Evolutionary conservation across 2,113 vertebrate species (phyloP).

Genomic region (Anthoscopus minutus): DNA sequence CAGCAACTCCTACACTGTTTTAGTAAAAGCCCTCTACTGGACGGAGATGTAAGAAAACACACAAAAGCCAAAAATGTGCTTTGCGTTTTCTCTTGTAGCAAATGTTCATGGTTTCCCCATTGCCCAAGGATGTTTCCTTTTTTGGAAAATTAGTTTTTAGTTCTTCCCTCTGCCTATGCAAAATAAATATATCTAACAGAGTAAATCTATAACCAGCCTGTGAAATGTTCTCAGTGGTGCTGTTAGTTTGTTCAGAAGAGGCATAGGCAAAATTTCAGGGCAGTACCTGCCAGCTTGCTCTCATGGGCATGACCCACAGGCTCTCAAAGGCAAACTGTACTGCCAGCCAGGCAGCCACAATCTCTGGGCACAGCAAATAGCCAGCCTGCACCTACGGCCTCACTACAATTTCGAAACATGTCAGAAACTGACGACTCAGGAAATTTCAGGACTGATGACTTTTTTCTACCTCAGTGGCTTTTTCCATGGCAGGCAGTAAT

Average conservation of each 20-base stretch:
- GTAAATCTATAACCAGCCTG: neutral
- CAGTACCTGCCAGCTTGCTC: neutral
- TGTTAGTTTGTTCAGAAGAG: neutral
- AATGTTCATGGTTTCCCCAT: neutral
- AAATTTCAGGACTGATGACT: neutral
- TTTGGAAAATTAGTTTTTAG: neutral
- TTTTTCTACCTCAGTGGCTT: neutral
- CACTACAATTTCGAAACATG: neutral
- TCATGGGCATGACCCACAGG: fast-evolving
- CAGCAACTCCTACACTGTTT: neutral
- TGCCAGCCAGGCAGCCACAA: fast-evolving
- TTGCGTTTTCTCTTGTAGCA: neutral
- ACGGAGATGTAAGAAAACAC: neutral
- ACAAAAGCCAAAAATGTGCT: fast-evolving
- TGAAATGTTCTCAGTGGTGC: neutral
- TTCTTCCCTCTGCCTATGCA: neutral
- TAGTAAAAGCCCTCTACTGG: neutral
- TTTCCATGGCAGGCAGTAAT: neutral
- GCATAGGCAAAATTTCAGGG: too few species aligned
- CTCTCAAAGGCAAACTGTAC: neutral
- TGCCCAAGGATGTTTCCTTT: neutral
- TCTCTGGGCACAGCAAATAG: neutral
- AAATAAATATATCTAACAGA: neutral
- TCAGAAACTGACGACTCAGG: neutral
- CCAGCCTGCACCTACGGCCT: neutral